Percentiles rank a stretch among this genome's conserved stretches.
Evolutionary conservation across 1,140 invertebrate species (phyloP).

Genomic region (Euura lappo): DNA sequence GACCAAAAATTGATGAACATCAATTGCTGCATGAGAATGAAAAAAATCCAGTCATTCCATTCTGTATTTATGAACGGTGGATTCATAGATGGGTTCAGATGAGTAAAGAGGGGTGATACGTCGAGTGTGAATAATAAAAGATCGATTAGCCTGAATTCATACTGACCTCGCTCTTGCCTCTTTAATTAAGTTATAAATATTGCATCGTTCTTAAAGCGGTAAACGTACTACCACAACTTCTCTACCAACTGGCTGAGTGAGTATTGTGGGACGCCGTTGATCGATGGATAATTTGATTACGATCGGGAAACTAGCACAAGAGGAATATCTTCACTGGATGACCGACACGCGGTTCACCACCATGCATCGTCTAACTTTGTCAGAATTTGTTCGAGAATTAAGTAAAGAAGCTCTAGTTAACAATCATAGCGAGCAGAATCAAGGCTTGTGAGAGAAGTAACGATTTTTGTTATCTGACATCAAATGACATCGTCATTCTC

Average conservation of each 20-base stretch:
- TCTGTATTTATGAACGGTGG: too few relatives aligned
- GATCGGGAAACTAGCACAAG: conserved; percentile 1
- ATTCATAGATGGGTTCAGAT: too few relatives aligned
- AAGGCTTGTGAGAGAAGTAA: too few relatives aligned
- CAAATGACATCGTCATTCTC: neutral
- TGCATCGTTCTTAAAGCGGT: neutral
- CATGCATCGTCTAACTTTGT: neutral
- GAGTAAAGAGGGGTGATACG: too few relatives aligned
- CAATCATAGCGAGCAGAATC: too few relatives aligned
- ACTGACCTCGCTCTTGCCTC: neutral
- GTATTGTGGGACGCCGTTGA: neutral
- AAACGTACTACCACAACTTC: too few relatives aligned
- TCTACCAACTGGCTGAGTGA: too few relatives aligned
- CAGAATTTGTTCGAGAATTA: neutral
- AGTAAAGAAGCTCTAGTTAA: neutral
- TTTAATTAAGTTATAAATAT: neutral
- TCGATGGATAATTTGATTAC: neutral
- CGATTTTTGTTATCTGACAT: neutral
- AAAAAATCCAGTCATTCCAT: too few relatives aligned
- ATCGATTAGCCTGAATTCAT: neutral
- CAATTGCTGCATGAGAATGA: too few relatives aligned
- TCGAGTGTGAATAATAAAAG: conserved; percentile 2
- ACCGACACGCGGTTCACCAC: neutral
- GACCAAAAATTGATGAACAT: too few relatives aligned
- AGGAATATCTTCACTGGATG: neutral